A percentile compares a stretch with the other conserved stretches of the same genome.
These are phyloP conservation scores for Stomatorhinus walkeri DNA, from an alignment of 2,797 vertebrate species.

Conservation along the genomic window DNA sequence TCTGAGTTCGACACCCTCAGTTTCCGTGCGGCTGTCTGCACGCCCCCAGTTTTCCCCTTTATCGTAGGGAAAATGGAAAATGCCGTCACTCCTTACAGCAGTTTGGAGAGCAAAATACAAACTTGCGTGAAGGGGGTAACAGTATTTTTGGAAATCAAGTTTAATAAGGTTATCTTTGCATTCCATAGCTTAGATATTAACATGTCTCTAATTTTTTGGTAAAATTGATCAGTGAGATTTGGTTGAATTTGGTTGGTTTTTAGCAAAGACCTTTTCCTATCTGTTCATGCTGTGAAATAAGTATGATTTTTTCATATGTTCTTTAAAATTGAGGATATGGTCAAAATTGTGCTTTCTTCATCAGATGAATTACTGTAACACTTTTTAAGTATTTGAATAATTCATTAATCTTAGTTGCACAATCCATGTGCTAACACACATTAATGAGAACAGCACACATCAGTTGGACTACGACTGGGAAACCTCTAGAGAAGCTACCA, in stretches of 20 bases:
- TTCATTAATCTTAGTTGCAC: neutral
- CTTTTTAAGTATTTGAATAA: neutral
- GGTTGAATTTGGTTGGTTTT: neutral
- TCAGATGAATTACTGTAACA: neutral
- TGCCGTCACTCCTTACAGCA: neutral
- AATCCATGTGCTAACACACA: neutral
- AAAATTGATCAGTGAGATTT: neutral
- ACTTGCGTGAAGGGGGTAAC: neutral
- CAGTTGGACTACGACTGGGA: neutral
- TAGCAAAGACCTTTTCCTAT: neutral
- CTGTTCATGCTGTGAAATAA: neutral
- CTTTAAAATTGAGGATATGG: conserved; percentile 4
- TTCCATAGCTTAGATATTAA: neutral
- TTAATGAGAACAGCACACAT: neutral
- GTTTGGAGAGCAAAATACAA: neutral
- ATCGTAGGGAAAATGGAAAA: neutral
- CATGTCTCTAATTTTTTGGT: neutral
- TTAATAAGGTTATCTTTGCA: neutral
- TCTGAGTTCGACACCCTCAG: neutral
- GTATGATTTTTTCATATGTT: conserved; percentile 9
- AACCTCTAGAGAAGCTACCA: neutral
- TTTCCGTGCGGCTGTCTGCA: neutral
- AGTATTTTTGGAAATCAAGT: neutral
- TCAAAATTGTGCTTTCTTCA: neutral
- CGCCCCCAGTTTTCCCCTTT: neutral